A percentile compares a stretch with the other conserved stretches of the same genome.
Conservation (phyloP, 2,888 invertebrate species). For the Meganola albula region DNA sequence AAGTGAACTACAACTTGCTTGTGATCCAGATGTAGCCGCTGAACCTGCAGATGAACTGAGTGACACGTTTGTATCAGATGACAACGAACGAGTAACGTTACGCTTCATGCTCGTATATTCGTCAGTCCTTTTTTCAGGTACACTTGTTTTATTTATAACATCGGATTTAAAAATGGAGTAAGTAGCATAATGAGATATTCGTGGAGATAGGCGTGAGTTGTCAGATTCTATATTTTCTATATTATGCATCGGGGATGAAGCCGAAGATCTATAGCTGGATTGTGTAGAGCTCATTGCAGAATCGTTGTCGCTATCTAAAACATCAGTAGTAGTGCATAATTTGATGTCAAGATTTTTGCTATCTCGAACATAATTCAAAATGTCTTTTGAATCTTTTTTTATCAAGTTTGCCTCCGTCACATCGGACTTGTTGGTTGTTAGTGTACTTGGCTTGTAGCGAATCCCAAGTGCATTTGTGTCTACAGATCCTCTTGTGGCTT, state of each 20-base stretch:
- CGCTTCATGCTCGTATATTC: conserved; percentile 76
- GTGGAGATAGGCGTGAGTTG: conserved; percentile 71
- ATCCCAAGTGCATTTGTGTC: conserved; percentile 44
- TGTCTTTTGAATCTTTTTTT: conserved; percentile 51
- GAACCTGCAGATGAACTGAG: conserved; percentile 83
- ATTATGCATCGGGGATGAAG: conserved; percentile 85
- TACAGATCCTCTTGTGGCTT: conserved; percentile 41
- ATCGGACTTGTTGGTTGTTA: conserved; percentile 36
- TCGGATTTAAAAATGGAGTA: conserved; percentile 68
- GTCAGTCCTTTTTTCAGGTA: conserved; percentile 52
- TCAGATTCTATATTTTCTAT: conserved; percentile 77
- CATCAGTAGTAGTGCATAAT: conserved; percentile 66
- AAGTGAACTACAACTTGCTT: conserved; percentile 82
- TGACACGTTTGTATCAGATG: conserved; percentile 85
- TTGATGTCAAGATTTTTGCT: conserved; percentile 67
- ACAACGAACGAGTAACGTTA: conserved; percentile 81
- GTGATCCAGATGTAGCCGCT: conserved; percentile 84
- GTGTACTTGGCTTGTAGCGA: conserved; percentile 31
- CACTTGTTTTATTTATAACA: conserved; percentile 48
- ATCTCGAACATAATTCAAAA: conserved; percentile 48
- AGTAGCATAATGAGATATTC: conserved; percentile 56
- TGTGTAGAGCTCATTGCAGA: conserved; percentile 92
- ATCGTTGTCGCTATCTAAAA: conserved; percentile 89
- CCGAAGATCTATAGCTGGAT: conserved; percentile 86
- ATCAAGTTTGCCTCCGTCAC: conserved; percentile 29